A percentile compares a stretch with the other conserved stretches of the same genome.
Evolutionary conservation across 2,113 vertebrate species (phyloP).

Genomic region (Natator depressus): DNA sequence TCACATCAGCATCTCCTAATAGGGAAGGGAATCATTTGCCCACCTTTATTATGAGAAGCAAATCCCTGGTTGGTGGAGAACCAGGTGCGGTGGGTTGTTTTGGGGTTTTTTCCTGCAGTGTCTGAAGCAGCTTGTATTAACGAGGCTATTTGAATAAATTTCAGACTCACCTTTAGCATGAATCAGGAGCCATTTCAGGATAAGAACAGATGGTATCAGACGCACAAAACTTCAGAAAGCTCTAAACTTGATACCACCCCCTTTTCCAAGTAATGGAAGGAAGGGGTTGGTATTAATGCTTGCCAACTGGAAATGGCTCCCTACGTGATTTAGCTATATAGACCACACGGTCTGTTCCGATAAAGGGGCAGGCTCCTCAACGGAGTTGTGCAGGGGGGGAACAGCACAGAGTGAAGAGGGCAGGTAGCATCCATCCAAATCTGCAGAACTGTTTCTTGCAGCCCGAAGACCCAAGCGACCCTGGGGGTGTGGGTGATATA

Average conservation of each 20-base stretch:
- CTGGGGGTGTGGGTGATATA: neutral
- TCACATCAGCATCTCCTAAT: neutral
- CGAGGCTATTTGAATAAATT: neutral
- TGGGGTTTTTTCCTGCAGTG: neutral
- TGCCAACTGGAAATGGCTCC: neutral
- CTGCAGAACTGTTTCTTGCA: no score
- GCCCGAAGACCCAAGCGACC: neutral
- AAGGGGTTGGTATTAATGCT: neutral
- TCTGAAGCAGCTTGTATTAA: neutral
- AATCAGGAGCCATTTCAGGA: neutral
- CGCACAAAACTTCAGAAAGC: neutral
- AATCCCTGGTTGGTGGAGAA: neutral
- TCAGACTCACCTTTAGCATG: neutral
- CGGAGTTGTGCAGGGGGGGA: neutral
- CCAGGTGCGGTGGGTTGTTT: neutral
- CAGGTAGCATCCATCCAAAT: neutral
- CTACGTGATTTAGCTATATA: neutral
- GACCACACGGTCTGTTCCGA: neutral
- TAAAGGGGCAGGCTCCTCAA: neutral
- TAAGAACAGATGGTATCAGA: neutral
- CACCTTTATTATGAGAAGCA: neutral
- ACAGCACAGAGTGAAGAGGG: neutral
- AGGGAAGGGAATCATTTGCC: neutral
- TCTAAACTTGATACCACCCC: rapidly evolving
- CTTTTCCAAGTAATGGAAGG: neutral